Conservation (phyloP, 2,888 invertebrate species). For the Apodemia mormo region DNA sequence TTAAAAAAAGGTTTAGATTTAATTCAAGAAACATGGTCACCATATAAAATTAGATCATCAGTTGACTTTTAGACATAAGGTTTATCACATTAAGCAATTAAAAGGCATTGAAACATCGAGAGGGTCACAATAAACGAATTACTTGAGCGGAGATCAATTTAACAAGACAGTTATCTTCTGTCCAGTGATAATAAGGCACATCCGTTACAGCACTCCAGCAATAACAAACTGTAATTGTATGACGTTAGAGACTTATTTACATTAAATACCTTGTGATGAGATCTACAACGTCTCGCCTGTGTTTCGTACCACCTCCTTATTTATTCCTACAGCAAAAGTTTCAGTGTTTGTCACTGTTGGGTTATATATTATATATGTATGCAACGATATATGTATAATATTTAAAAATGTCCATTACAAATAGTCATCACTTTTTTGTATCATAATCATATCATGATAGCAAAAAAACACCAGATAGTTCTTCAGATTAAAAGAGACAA, state of each 20-base stretch:
- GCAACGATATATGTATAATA: no score
- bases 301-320: no score
- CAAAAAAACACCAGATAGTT: no score
- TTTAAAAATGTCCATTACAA: no score
- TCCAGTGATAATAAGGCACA: not conserved
- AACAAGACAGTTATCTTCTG: not conserved
- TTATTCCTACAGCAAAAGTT: no score
- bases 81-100: conserved; percentile 10
- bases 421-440: no score
- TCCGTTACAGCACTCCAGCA: not conserved
- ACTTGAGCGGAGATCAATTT: conserved; percentile 2
- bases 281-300: no score
- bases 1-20: not conserved
- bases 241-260: not conserved
- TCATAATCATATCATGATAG: no score
- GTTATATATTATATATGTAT: no score
- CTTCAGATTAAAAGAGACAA: no score
- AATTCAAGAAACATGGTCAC: not conserved
- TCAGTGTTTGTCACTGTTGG: no score
- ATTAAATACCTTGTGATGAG: no score
- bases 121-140: conserved; percentile 15
- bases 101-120: conserved; percentile 5
- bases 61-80: not conserved
- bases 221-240: not conserved
- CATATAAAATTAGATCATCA: not conserved